These are phyloP conservation scores for Ispidina lecontei DNA, from an alignment of 2,797 vertebrate genomes.

Conservation along the genomic window DNA sequence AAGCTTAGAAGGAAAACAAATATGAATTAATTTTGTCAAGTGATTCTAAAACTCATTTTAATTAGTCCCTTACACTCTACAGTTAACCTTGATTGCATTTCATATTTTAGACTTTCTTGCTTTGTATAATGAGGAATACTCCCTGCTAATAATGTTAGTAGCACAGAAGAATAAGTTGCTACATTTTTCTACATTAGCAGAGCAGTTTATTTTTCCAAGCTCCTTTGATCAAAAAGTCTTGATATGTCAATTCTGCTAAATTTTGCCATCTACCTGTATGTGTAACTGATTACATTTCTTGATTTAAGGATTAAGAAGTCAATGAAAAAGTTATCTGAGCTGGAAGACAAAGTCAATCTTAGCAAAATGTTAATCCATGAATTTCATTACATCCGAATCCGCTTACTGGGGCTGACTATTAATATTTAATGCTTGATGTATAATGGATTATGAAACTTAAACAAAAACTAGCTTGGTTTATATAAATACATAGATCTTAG, in stretches of 20 bases:
- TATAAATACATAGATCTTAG: constrained; percentile 22
- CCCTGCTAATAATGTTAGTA: constrained; percentile 32
- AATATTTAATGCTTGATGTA: constrained; percentile 26
- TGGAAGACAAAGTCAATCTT: constrained; percentile 34
- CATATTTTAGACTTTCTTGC: constrained; percentile 30
- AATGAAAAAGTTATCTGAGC: constrained; percentile 15
- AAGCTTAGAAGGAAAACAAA: constrained; percentile 38
- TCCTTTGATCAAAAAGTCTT: constrained; percentile 20
- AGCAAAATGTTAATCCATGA: constrained; percentile 3
- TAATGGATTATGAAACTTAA: constrained; percentile 19
- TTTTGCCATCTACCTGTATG: constrained; percentile 9
- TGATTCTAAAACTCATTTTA: constrained; percentile 48
- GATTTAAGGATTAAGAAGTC: constrained; percentile 54
- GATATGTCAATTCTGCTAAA: constrained; percentile 33
- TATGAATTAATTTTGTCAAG: constrained; percentile 55
- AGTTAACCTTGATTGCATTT: constrained; percentile 40
- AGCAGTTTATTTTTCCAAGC: background rate
- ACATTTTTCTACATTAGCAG: constrained; percentile 6
- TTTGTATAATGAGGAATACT: constrained; percentile 32
- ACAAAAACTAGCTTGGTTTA: background rate
- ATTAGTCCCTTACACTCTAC: constrained; percentile 43
- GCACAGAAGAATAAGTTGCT: constrained; percentile 14
- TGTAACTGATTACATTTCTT: constrained; percentile 41
- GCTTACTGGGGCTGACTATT: constrained; percentile 10
- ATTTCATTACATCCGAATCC: constrained; percentile 17